phyloP scores from a whole-genome alignment of 2,113 vertebrate species.

The Lynx canadensis region DNA sequence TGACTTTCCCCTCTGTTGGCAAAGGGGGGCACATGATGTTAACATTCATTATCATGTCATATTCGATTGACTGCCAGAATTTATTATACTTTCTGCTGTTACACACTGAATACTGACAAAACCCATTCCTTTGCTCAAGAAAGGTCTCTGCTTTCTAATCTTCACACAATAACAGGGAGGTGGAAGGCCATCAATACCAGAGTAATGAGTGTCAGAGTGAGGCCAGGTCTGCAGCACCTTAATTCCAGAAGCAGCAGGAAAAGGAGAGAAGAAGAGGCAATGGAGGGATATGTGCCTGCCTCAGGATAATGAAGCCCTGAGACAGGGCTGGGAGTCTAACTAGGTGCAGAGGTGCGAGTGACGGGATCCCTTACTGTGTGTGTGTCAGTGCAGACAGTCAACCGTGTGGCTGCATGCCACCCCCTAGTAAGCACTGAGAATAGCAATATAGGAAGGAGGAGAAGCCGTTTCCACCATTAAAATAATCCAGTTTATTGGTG shows the following conservation, averaged over 20 bases:
- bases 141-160: slow-evolving; percentile 77
- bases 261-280: not conserved
- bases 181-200: slow-evolving; percentile 77
- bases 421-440: not conserved
- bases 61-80: slow-evolving; percentile 84
- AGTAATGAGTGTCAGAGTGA: slow-evolving; percentile 70
- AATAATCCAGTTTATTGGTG: not conserved
- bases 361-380: not conserved
- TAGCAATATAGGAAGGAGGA: not conserved
- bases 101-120: slow-evolving; percentile 79
- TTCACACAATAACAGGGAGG: slow-evolving; percentile 68
- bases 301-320: not conserved
- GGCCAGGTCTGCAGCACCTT: slow-evolving; percentile 46
- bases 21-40: slow-evolving; percentile 82
- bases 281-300: not conserved
- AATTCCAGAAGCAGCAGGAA: slow-evolving; percentile 67
- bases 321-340: not conserved
- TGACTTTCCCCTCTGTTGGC: slow-evolving; percentile 85
- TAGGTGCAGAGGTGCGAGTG: not conserved
- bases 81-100: slow-evolving; percentile 78
- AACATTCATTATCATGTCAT: slow-evolving; percentile 87
- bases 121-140: slow-evolving; percentile 68
- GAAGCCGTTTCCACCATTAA: not conserved
- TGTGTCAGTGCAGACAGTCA: not conserved
- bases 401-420: not conserved